These are phyloP conservation scores for Cephalophus harveyi DNA, from an alignment of 2,113 vertebrate species.

Conservation along the genomic window DNA sequence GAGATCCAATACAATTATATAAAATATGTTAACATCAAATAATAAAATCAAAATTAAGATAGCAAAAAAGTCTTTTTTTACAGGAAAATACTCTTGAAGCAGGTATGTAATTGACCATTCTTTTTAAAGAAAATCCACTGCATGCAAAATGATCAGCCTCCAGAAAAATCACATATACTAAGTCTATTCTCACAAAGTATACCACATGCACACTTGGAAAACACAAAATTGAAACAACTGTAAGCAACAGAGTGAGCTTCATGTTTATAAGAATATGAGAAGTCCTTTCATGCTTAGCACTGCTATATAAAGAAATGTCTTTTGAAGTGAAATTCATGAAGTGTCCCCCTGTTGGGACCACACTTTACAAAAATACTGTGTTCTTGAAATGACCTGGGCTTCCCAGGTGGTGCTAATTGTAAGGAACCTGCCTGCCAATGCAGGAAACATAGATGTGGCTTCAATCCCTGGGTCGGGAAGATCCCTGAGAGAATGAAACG, in stretches of 20 bases:
- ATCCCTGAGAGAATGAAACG: not conserved
- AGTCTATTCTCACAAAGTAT: constrained; percentile 96
- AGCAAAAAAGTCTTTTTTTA: constrained; percentile 88
- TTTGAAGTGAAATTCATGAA: constrained; percentile 87
- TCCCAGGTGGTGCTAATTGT: not conserved
- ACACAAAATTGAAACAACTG: constrained; percentile 95
- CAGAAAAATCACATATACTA: constrained; percentile 89
- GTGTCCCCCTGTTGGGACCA: constrained; percentile 86
- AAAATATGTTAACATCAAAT: constrained; percentile 98
- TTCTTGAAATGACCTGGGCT: constrained; percentile 82
- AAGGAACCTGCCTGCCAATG: not conserved
- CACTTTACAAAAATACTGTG: constrained; percentile 85
- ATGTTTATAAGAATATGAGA: constrained; percentile 87
- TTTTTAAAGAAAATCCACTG: constrained; percentile 92
- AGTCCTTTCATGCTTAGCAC: constrained; percentile 84
- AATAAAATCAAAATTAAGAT: constrained; percentile 91
- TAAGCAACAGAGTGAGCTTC: constrained; percentile 89
- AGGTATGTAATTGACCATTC: constrained; percentile 90
- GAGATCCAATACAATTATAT: constrained; percentile 97
- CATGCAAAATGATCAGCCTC: constrained; percentile 88
- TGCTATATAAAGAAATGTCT: constrained; percentile 92
- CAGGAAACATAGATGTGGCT: not conserved
- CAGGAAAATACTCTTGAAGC: constrained; percentile 92
- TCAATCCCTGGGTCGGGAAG: not conserved
- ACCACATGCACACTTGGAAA: constrained; percentile 99